phyloP scores from a whole-genome alignment of 2,888 invertebrate species.

The Cheilosia scutellata region DNA sequence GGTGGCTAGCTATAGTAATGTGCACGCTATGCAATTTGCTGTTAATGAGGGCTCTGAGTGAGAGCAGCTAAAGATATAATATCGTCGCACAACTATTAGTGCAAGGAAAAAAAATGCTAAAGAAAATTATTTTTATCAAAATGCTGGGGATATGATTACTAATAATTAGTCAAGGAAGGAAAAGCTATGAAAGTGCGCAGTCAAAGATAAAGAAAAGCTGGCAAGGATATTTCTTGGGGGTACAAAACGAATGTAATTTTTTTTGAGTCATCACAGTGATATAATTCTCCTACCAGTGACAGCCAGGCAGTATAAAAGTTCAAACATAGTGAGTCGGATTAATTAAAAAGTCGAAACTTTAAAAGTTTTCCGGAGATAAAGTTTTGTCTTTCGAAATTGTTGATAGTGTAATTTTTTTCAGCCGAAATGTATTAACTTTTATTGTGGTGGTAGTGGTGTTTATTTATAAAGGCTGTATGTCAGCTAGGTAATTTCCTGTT shows the following conservation, averaged over 20 bases:
- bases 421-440: neutral
- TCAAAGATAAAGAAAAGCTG: slow-evolving; percentile 8
- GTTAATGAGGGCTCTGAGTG: slow-evolving; percentile 44
- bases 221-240: no score
- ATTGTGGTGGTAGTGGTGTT: neutral
- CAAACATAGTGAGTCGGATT: neutral
- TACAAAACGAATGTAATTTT: no score
- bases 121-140: slow-evolving; percentile 23
- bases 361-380: slow-evolving; percentile 20
- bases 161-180: slow-evolving; percentile 15
- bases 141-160: neutral
- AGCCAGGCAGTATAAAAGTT: neutral
- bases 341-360: slow-evolving; percentile 1
- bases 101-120: slow-evolving; percentile 28
- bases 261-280: neutral
- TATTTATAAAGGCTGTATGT: slow-evolving; percentile 12
- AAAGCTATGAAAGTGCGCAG: slow-evolving; percentile 15
- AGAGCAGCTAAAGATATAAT: neutral
- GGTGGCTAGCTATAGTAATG: slow-evolving; percentile 21
- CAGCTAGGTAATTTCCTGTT: slow-evolving; percentile 11
- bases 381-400: slow-evolving; percentile 3
- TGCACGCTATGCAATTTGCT: slow-evolving; percentile 59
- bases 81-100: neutral
- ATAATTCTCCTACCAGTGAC: neutral
- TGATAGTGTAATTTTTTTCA: neutral